These are phyloP conservation scores for Circaetus gallicus DNA, from an alignment of 2,113 vertebrate genomes.

Conservation along the genomic window DNA sequence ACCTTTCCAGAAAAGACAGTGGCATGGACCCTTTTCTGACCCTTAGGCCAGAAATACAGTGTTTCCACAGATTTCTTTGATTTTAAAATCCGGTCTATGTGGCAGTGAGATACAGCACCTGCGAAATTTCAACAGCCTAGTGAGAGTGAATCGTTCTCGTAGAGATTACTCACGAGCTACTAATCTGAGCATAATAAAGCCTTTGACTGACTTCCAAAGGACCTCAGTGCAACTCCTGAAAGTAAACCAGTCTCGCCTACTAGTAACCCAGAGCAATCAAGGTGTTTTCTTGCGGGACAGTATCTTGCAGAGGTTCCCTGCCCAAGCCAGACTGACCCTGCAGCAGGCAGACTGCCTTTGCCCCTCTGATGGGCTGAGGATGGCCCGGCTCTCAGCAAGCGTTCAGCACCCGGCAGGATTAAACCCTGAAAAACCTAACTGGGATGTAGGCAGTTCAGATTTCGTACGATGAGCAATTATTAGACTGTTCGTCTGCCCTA, in stretches of 20 bases:
- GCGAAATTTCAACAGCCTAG: neutral
- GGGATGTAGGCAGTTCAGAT: neutral
- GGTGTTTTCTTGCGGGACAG: neutral
- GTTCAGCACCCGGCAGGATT: neutral
- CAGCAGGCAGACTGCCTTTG: neutral
- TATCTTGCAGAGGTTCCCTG: neutral
- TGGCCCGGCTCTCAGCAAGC: neutral
- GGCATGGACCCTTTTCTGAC: neutral
- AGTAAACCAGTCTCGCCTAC: neutral
- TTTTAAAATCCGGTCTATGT: neutral
- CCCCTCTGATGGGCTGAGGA: neutral
- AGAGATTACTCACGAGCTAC: neutral
- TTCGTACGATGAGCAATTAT: neutral
- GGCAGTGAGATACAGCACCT: neutral
- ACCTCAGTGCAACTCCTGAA: neutral
- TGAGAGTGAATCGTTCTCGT: neutral
- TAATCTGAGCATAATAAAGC: neutral
- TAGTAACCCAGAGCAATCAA: neutral
- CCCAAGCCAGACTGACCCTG: neutral
- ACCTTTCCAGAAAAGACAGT: neutral
- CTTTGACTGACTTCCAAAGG: constrained; percentile 14
- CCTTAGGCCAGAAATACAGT: neutral
- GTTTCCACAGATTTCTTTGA: neutral
- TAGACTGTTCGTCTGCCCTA: neutral
- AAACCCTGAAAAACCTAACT: neutral